phyloP scores from a whole-genome alignment of 2,113 vertebrate species.

The Daphoenositta chrysoptera region DNA sequence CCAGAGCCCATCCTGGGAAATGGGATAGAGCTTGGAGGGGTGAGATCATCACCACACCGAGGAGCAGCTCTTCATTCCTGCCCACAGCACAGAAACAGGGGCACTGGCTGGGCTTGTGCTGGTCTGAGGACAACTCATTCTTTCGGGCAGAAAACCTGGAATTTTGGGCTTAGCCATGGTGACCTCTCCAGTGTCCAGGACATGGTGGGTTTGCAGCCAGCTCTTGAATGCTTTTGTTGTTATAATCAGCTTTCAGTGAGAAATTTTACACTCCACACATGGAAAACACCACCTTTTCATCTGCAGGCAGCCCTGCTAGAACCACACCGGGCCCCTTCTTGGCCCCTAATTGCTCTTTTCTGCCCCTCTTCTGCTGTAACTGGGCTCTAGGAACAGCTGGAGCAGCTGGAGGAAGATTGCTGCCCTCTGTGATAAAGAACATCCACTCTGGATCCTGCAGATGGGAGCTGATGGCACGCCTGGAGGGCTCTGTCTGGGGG shows the following conservation, averaged over 20 bases:
- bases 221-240: background rate
- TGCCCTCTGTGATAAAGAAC: constrained; percentile 9
- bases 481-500: background rate
- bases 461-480: background rate
- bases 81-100: background rate
- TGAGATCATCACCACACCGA: background rate
- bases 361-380: background rate
- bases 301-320: background rate
- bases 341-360: background rate
- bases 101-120: background rate
- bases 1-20: background rate
- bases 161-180: background rate
- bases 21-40: background rate
- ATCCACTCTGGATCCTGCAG: background rate
- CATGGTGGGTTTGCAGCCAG: background rate
- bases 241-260: background rate
- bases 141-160: background rate
- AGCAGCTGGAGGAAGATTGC: background rate
- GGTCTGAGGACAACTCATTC: background rate
- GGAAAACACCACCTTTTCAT: background rate
- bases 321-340: background rate
- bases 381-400: background rate
- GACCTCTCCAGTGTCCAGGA: background rate
- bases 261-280: background rate
- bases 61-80: background rate